Percentiles rank a stretch among this genome's conserved stretches.
phyloP scores from a whole-genome alignment of 2,888 invertebrate genomes.

The Lithophane semibrunnea region DNA sequence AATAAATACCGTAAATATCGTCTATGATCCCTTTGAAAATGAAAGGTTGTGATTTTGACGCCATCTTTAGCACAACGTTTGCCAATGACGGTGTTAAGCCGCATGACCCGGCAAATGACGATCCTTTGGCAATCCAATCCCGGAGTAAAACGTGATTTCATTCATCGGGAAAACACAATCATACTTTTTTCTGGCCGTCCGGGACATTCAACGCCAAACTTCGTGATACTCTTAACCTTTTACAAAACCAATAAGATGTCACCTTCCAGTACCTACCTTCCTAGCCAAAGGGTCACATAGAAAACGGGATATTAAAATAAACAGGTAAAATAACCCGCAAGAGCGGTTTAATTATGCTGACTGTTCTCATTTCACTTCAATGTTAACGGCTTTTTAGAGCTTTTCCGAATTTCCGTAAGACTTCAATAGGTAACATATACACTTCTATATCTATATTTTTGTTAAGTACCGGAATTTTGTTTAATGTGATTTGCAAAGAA shows the following conservation, averaged over 20 bases:
- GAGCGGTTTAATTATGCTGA: conserved; percentile 51
- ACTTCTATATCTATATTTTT: conserved; percentile 28
- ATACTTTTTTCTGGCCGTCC: conserved; percentile 30
- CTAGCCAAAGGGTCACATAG: conserved; percentile 14
- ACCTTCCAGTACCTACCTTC: conserved; percentile 7
- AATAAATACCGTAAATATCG: conserved; percentile 19
- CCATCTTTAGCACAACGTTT: conserved; percentile 8
- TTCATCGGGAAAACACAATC: conserved; percentile 51
- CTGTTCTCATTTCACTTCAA: conserved; percentile 50
- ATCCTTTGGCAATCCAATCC: conserved; percentile 37
- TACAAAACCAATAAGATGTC: conserved; percentile 38
- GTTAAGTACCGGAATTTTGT: not conserved
- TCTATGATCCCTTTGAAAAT: conserved; percentile 15
- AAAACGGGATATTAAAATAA: conserved; percentile 26
- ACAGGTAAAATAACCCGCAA: conserved; percentile 30
- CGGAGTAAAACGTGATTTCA: conserved; percentile 47
- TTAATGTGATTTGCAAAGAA: not conserved
- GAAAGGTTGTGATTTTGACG: conserved; percentile 11
- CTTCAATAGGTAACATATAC: not conserved
- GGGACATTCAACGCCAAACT: conserved; percentile 26
- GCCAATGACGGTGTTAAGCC: conserved; percentile 30
- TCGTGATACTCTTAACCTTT: conserved; percentile 31
- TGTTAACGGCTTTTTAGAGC: conserved; percentile 22
- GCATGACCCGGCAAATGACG: conserved; percentile 50
- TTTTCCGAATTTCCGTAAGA: conserved; percentile 26